A percentile compares a stretch with the other conserved stretches of the same genome.
phyloP scores from a whole-genome alignment of 2,113 vertebrate genomes.

The Xenus cinereus region DNA sequence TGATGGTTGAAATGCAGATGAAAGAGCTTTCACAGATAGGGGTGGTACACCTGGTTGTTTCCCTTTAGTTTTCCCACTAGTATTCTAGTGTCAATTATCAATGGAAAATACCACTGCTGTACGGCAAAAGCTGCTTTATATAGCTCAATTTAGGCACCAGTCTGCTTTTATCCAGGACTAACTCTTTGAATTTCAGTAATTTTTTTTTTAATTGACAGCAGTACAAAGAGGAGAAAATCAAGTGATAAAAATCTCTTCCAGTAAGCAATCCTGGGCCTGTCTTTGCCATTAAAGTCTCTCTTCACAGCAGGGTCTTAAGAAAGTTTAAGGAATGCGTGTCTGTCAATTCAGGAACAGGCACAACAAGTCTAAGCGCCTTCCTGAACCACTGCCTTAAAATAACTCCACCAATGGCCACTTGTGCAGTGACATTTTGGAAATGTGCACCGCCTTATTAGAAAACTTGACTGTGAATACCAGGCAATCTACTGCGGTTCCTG shows the following conservation, averaged over 20 bases:
- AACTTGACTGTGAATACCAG: not conserved
- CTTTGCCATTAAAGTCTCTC: conserved; percentile 19
- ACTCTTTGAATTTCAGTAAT: not conserved
- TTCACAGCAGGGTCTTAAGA: conserved; percentile 11
- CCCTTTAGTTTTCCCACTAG: not conserved
- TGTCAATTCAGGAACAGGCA: not conserved
- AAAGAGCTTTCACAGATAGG: not conserved
- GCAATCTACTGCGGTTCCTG: not conserved
- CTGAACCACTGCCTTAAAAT: not conserved
- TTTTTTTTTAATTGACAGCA: not conserved
- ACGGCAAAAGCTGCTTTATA: not conserved
- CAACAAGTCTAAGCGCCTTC: not conserved
- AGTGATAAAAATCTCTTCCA: conserved; percentile 31
- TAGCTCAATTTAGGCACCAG: not conserved
- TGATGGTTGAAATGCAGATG: not conserved
- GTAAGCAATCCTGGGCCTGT: not conserved
- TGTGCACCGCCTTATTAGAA: not conserved
- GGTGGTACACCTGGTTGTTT: not conserved
- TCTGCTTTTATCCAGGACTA: not conserved
- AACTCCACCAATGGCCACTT: conserved; percentile 10
- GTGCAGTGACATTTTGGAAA: conserved; percentile 33
- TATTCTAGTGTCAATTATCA: not conserved
- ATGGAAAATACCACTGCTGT: not conserved
- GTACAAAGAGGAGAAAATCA: not conserved
- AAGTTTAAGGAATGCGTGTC: not conserved